Evolutionary conservation across 2,113 vertebrate genomes (phyloP).

Genomic region (Gavialis gangeticus): DNA sequence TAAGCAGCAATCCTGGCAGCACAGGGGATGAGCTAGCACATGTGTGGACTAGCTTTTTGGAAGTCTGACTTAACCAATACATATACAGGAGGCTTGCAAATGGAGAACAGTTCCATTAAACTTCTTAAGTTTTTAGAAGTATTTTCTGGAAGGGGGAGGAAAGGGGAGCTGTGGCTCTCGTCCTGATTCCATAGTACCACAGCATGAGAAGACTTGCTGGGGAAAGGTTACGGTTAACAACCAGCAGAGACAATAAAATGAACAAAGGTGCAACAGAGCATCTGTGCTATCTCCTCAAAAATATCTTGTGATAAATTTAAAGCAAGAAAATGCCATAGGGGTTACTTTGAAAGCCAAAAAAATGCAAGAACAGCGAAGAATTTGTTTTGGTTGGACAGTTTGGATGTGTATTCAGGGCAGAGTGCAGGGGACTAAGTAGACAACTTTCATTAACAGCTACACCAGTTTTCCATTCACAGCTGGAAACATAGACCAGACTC

Average conservation of each 20-base stretch:
- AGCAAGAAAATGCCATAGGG: background rate
- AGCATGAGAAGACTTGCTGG: background rate
- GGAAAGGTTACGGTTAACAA: background rate
- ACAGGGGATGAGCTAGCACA: background rate
- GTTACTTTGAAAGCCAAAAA: constrained; percentile 12
- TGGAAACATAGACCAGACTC: constrained; percentile 34
- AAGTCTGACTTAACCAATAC: background rate
- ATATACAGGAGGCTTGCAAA: background rate
- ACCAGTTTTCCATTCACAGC: constrained; percentile 20
- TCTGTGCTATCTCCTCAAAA: background rate
- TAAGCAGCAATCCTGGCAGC: background rate
- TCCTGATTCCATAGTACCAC: background rate
- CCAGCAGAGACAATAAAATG: background rate
- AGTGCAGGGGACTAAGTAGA: background rate
- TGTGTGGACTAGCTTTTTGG: background rate
- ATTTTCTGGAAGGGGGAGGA: background rate
- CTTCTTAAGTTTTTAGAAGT: background rate
- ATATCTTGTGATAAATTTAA: background rate
- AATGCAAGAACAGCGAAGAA: background rate
- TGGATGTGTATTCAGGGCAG: constrained; percentile 22
- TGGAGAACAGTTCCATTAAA: background rate
- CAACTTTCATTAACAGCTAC: constrained; percentile 40
- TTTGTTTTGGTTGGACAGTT: constrained; percentile 56
- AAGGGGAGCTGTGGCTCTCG: background rate
- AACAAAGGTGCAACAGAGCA: constrained; percentile 5